Conservation (phyloP, 2,113 vertebrate genomes). For the Etia nguti region DNA sequence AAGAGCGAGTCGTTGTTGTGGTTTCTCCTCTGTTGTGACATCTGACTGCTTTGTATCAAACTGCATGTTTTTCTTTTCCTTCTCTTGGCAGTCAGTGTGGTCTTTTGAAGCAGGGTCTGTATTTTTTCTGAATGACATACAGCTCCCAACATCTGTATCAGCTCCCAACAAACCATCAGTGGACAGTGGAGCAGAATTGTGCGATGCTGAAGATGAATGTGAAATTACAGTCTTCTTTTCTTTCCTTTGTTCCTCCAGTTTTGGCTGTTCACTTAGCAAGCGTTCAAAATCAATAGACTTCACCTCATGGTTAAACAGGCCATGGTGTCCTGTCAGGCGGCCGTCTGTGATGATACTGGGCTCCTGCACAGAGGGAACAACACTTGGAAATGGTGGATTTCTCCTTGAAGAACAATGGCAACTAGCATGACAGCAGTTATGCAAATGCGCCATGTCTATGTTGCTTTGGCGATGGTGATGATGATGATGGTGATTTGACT, state of each 20-base stretch:
- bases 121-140: not conserved
- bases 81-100: not conserved
- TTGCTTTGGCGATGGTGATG: not conserved
- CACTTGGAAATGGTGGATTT: constrained; percentile 10
- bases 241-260: not conserved
- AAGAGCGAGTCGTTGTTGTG: not conserved
- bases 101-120: not conserved
- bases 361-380: constrained; percentile 29
- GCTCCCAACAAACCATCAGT: not conserved
- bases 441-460: not conserved
- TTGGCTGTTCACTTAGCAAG: constrained; percentile 54
- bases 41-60: not conserved
- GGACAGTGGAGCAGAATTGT: not conserved
- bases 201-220: not conserved
- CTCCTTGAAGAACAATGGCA: not conserved
- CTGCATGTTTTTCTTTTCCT: not conserved
- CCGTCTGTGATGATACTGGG: constrained; percentile 73
- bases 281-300: constrained; percentile 76
- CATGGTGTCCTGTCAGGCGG: constrained; percentile 71
- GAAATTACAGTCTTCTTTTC: not conserved
- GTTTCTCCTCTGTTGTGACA: constrained; percentile 24
- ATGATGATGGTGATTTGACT: not conserved
- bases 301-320: constrained; percentile 76
- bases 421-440: constrained; percentile 14
- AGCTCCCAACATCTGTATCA: not conserved